A percentile compares a stretch with the other conserved stretches of the same genome.
phyloP scores from a whole-genome alignment of 2,888 invertebrate genomes.

The Eupithecia subumbrata region DNA sequence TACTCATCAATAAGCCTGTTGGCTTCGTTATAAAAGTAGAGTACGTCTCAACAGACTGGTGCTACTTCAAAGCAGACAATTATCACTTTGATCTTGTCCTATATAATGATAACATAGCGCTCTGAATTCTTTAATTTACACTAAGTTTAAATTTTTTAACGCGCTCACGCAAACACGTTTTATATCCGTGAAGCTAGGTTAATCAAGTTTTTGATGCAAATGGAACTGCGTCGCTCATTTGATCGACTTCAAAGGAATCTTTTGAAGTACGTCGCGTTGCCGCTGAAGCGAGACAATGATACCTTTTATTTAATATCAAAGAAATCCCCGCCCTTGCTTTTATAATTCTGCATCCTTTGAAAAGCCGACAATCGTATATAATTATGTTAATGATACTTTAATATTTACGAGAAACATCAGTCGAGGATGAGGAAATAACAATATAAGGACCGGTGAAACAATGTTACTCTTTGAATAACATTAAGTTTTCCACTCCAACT shows the following conservation, averaged over 20 bases:
- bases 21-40: slow-evolving; percentile 36
- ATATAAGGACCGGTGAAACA: slow-evolving; percentile 9
- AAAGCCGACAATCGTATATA: slow-evolving; percentile 33
- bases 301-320: slow-evolving; percentile 77
- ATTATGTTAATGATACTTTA: slow-evolving; percentile 32
- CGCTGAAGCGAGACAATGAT: slow-evolving; percentile 72
- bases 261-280: slow-evolving; percentile 65
- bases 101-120: slow-evolving; percentile 63
- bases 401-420: slow-evolving; percentile 29
- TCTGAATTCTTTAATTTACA: slow-evolving; percentile 67
- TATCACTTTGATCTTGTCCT: slow-evolving; percentile 12
- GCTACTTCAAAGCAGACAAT: slow-evolving; percentile 68
- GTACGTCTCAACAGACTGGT: slow-evolving; percentile 51
- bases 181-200: slow-evolving; percentile 59
- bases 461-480: slow-evolving; percentile 12
- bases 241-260: slow-evolving; percentile 75
- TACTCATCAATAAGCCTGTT: slow-evolving; percentile 39
- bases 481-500: slow-evolving; percentile 4
- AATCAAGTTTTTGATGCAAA: slow-evolving; percentile 68
- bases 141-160: slow-evolving; percentile 63
- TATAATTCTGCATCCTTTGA: slow-evolving; percentile 53
- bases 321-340: slow-evolving; percentile 61
- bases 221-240: slow-evolving; percentile 69
- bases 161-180: slow-evolving; percentile 52
- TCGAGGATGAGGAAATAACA: slow-evolving; percentile 15